Base-by-base conservation (phyloP, 1,140 invertebrate species). In the Drosophila lowei region DNA sequence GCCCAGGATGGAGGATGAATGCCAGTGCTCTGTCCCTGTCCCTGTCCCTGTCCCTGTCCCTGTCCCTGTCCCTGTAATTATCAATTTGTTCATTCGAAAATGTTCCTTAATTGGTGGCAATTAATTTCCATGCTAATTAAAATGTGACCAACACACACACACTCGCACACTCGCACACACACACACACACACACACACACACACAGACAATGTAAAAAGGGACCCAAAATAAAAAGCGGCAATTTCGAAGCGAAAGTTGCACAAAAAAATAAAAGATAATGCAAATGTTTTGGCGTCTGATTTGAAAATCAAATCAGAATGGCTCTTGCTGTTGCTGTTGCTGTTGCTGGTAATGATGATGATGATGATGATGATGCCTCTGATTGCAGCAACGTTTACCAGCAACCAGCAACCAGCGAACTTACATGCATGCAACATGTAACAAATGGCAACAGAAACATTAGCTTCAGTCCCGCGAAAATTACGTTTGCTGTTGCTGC, bases 41-140 rank as follows among this genome's bases (percentile, higher is more conserved):
- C n/a, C n/a, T n/a, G n/a, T n/a, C n/a, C n/a, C n/a, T n/a, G n/a
- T n/a, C n/a, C n/a, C n/a, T n/a, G n/a, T n/a, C n/a, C n/a, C 21
- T 18, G 28, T n/a, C n/a, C n/a, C 25, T 25, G n/a, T 49, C 65
- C 15, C 48, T 54, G 60, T 75, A 73, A 75, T 74, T 75, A 66
- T 73, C 70, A 68, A 73, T 73, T 73, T 61, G 67, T 72, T 63
- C 71, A 74, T 72, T 73, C 49, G 55, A 58, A 72, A 73, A 57
- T 58, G 50, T 75, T 47, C 53, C 72, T 55, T 75, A 75, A 75
- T 75, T 75, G 72, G 72, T 76, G 61, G 62, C 72, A 75, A 75
- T 75, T 76, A 67, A 75, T 75, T 67, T 74, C 48, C 56, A 76
- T 38, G 72, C 71, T 74, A 75, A 75, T 74, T 75, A 74, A 75